Evolutionary conservation across 2,797 vertebrate genomes (phyloP), one percentile per base, ranked within the genome.

Genomic region (Pseudochaenichthys georgianus): DNA sequence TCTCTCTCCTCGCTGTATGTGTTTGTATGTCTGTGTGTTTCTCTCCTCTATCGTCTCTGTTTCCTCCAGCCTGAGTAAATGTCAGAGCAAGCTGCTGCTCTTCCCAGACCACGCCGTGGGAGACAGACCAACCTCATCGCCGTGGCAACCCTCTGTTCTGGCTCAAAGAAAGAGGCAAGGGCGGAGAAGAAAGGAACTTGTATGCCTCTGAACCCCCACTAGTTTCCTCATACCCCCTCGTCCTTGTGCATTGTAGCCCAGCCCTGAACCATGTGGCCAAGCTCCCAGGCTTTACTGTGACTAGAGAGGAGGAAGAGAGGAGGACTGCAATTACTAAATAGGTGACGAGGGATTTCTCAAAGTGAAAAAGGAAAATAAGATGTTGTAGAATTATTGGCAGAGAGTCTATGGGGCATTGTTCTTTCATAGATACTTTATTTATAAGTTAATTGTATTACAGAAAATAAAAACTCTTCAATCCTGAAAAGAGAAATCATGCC

Each of bases 31-130:
- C 63, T 73, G 68, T 86, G 73, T 71, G 81, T 81, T 77, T 84
- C 77, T 79, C 73, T 83, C 82, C 70, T 88, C 83, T 74, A 82
- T 88, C 71, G 68, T 86, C 85, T 91, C 83, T 87, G 89, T 89
- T 91, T 90, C 86, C 80, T 88, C 81, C 87, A 85, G 86, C 84
- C 89, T 92, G 88, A 85, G 93, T 93, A 95, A 94, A 94, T 95
- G 95, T 95, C 95, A 95, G 89, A 86, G 93, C 94, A 95, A 95
- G 94, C 94, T 95, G 94, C 89, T 88, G 90, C 84, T 90, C 95
- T 95, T 95, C 94, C 94, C 94, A 95, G 91, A 93, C 91, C 93
- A 91, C 90, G 82, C 92, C 88, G 92, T 94, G 91, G 93, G 92
- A 95, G 92, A 94, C 88, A 74, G 87, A 92, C 93, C 93, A 94